These are phyloP conservation scores for Leguminivora glycinivorella DNA, from an alignment of 1,140 invertebrate species.

Conservation along the genomic window DNA sequence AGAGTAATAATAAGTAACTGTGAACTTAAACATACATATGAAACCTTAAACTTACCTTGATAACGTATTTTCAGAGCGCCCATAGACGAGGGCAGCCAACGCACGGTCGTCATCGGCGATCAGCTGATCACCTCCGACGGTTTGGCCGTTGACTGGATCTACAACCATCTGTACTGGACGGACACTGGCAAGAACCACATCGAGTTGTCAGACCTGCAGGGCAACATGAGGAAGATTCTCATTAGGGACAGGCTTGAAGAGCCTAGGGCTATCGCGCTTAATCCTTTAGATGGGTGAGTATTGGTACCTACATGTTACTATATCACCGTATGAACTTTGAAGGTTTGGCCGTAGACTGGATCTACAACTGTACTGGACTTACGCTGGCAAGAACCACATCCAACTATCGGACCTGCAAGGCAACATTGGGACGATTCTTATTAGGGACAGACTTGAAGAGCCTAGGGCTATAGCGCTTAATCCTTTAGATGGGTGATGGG, in stretches of 20 bases:
- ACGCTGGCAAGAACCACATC: constrained; percentile 94
- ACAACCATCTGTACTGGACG: constrained; percentile 98
- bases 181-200: constrained; percentile 95
- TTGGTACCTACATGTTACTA: too few species aligned
- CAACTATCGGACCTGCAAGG: constrained; percentile 93
- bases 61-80: constrained; percentile 83
- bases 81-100: constrained; percentile 92
- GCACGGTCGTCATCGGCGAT: constrained; percentile 89
- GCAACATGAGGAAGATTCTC: constrained; percentile 92
- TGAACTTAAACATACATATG: too few species aligned
- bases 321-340: constrained; percentile 93
- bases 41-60: background rate
- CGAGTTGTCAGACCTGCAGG: constrained; percentile 92
- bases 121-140: constrained; percentile 94
- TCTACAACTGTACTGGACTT: constrained; percentile 98
- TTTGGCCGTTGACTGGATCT: constrained; percentile 97
- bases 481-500: constrained; percentile 94
- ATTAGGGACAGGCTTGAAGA: constrained; percentile 92
- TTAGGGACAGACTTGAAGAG: constrained; percentile 91
- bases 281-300: constrained; percentile 93
- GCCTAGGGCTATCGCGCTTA: constrained; percentile 95
- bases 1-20: too few species aligned
- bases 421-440: constrained; percentile 92
- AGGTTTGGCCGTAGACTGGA: constrained; percentile 97
- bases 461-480: constrained; percentile 97